These are phyloP conservation scores for Brienomyrus brachyistius DNA, from an alignment of 2,113 vertebrate species.

Conservation along the genomic window DNA sequence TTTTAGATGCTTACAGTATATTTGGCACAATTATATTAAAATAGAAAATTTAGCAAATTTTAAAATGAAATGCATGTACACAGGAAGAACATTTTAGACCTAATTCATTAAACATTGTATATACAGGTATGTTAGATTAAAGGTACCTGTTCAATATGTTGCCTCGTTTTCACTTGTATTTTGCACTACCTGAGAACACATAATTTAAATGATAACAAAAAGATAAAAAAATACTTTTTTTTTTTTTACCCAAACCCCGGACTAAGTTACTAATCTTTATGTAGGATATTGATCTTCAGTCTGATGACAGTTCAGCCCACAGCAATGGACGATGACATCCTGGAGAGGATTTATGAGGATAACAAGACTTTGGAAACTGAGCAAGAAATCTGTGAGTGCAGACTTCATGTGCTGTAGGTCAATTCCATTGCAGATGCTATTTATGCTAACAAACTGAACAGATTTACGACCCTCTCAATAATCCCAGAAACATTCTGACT, in stretches of 20 bases:
- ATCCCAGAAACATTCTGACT: background rate
- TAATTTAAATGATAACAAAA: background rate
- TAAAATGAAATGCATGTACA: background rate
- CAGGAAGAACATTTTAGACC: background rate
- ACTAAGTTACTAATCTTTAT: background rate
- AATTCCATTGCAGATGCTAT: background rate
- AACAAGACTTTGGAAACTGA: background rate
- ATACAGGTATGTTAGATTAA: background rate
- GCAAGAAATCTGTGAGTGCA: background rate
- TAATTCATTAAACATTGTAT: background rate
- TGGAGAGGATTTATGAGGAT: background rate
- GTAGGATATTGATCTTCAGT: background rate
- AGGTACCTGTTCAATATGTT: background rate
- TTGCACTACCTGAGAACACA: background rate
- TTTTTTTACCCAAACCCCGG: background rate
- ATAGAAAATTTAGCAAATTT: background rate
- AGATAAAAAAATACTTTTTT: background rate
- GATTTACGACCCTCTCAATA: background rate
- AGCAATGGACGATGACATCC: background rate
- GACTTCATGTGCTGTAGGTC: background rate
- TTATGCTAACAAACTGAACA: background rate
- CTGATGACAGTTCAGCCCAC: background rate
- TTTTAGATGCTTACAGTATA: background rate
- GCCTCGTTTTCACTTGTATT: background rate
- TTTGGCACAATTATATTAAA: background rate